Base-by-base conservation (phyloP, 2,797 vertebrate species). In the Catostomus latipinnis region DNA sequence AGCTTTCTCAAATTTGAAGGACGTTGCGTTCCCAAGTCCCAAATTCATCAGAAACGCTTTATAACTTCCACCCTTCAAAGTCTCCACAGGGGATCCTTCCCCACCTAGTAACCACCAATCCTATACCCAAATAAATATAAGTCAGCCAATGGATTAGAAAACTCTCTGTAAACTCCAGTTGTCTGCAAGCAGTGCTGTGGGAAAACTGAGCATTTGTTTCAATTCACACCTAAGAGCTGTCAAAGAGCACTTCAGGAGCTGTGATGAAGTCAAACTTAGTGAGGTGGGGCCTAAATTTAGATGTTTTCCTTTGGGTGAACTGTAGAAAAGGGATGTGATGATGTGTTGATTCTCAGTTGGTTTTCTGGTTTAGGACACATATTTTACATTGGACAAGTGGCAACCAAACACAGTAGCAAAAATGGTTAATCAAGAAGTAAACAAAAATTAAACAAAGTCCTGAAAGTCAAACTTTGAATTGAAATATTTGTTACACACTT, bases 281-380 rank as follows among this genome's bases (percentile, higher is more conserved):
- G 34, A 43, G 10, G 12, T 66, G 50, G 46, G 62, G 80, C 81
- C 85, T 83, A 85, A 87, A 82, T 82, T 83, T 4, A 82, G 86
- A 34, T 34, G 34, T 34, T 34, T 34, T 34, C 57, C 88, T 91
- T 90, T 84, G 52, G 52, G 13, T 16, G 56, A 63, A 48, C 83
- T 56, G 80, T 71, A 18, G 13, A 78, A 76, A 68, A 18, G 6
- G 84, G 83, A 6, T 60, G 16, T 60, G 13, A 9, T 57, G 11
- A 58, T 68, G 13, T 18, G 12, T 46, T n/a, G 57, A 57, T 13
- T 57, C 52, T 56, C 11, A 34, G 16, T 0, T 34, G 13, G 54
- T 34, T 34, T 8, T 71, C n/a, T 8, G 4, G 18, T 71, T 18
- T 6, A 45, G 45, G 14, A 66, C 16, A 45, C 8, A 8, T 7